A percentile compares a stretch with the other conserved stretches of the same genome.
Evolutionary conservation across 2,113 vertebrate genomes (phyloP).

Genomic region (Tachysurus fulvidraco): DNA sequence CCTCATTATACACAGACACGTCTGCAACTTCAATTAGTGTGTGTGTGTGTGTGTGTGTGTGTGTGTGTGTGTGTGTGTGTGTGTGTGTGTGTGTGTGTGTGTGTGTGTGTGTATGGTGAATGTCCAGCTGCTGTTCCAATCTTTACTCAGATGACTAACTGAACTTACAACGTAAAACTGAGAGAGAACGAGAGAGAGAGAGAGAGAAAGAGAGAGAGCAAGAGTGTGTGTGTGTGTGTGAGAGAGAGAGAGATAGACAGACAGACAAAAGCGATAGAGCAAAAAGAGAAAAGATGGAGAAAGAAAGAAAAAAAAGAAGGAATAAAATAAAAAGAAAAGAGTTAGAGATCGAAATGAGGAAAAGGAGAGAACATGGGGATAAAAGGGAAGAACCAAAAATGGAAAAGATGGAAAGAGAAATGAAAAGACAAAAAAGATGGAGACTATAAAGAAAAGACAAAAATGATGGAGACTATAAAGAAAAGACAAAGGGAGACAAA

Average conservation of each 20-base stretch:
- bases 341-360: neutral
- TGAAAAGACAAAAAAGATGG: neutral
- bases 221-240: no score
- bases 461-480: neutral
- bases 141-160: neutral
- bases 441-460: neutral
- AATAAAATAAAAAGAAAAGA: neutral
- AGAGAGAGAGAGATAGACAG: neutral
- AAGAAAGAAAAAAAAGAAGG: neutral
- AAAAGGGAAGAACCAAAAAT: neutral
- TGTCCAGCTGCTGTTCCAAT: slow-evolving; percentile 39
- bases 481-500: neutral
- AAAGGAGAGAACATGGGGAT: neutral
- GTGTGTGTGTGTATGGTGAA: slow-evolving; percentile 28
- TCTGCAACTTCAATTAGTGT: slow-evolving; percentile 46
- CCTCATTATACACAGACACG: slow-evolving; percentile 46
- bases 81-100: slow-evolving; percentile 28
- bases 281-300: neutral
- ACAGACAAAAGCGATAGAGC: neutral
- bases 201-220: neutral
- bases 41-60: slow-evolving; percentile 30
- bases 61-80: slow-evolving; percentile 36
- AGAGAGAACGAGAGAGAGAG: neutral
- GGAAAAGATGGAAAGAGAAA: no score
- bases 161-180: neutral